A percentile compares a stretch with the other conserved stretches of the same genome.
These are phyloP conservation scores for Holocentrus rufus DNA, from an alignment of 2,797 vertebrate species.

Conservation along the genomic window DNA sequence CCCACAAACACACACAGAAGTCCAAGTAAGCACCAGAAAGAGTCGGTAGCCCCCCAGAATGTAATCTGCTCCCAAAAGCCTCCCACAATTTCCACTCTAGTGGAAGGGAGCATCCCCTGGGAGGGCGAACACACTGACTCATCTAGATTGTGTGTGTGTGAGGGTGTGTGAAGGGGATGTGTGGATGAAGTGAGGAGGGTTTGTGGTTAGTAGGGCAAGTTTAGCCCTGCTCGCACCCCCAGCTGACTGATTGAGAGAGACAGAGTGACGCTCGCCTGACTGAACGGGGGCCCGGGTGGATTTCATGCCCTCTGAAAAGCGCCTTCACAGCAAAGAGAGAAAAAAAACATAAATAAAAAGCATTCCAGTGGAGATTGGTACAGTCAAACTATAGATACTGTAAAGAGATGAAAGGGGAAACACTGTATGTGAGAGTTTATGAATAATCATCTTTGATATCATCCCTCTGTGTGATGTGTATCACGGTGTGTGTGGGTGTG, in stretches of 20 bases:
- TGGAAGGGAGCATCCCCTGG: slow-evolving; percentile 52
- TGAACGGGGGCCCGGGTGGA: slow-evolving; percentile 44
- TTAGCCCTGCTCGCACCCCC: slow-evolving; percentile 41
- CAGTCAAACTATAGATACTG: slow-evolving; percentile 11
- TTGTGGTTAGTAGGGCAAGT: slow-evolving; percentile 49
- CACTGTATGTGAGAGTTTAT: not conserved
- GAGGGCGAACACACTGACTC: slow-evolving; percentile 56
- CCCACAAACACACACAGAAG: slow-evolving; percentile 30
- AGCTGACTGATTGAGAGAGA: slow-evolving; percentile 61
- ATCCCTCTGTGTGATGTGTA: not conserved
- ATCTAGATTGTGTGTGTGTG: slow-evolving; percentile 10
- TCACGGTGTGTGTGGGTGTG: slow-evolving; percentile 9
- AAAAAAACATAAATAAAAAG: not conserved
- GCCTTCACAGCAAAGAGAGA: not conserved
- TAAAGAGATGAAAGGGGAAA: slow-evolving; percentile 16
- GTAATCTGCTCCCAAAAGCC: slow-evolving; percentile 49
- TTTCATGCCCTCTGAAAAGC: slow-evolving; percentile 47
- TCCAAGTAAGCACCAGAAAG: slow-evolving; percentile 43
- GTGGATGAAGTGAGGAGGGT: slow-evolving; percentile 13
- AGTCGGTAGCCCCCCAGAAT: slow-evolving; percentile 31
- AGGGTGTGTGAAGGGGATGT: slow-evolving; percentile 22
- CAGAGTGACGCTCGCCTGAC: slow-evolving; percentile 38
- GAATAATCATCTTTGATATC: not conserved
- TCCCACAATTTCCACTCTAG: slow-evolving; percentile 60
- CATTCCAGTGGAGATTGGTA: slow-evolving; percentile 1